Evolutionary conservation across 2,888 invertebrate genomes (phyloP), one percentile per base, ranked within the genome.

Genomic region (Troides aeacus): DNA sequence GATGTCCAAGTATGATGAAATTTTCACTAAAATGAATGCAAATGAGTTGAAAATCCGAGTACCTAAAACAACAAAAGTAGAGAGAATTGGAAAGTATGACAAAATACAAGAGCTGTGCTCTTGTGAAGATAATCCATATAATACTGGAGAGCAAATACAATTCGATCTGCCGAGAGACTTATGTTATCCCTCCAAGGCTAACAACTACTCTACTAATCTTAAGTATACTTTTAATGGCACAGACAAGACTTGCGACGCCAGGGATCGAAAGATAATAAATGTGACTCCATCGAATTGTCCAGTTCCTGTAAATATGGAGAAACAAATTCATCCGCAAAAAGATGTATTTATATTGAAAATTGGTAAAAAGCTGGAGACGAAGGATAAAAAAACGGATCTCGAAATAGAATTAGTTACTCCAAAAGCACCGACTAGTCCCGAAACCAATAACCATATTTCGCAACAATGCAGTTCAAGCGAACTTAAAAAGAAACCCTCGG

Each of bases 281-380:
- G 83, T 92, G 3, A 92, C 92, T 4, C 92, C 92, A 15, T 80
- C 86, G 0, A 89, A 87, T 72, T 92, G 92, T 72, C 87, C 88
- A 0, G 82, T 87, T 0, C 88, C 91, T 18, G 84, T 90, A 0
- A 81, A 88, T 64, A 89, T 92, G 85, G 83, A 84, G 69, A 92
- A 92, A 81, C 74, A 81, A 23, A 36, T 85, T 15, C 84, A 91
- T 71, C 87, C 87, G 0, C 77, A 83, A 61, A 92, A 90, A 77
- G 92, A 92, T 72, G 91, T 92, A 1, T 92, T 92, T 68, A 89
- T 92, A 74, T 78, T 92, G 8, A 92, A 91, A 81, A 91, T 92
- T 70, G 92, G 92, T 39, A 92, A 92, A 72, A 92, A 91, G 75
- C 76, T 92, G 24, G 92, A 92, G 77, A 88, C 88, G 0, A 85